Evolutionary conservation across 2,797 vertebrate genomes (phyloP).

Genomic region (Phaenicophaeus curvirostris): DNA sequence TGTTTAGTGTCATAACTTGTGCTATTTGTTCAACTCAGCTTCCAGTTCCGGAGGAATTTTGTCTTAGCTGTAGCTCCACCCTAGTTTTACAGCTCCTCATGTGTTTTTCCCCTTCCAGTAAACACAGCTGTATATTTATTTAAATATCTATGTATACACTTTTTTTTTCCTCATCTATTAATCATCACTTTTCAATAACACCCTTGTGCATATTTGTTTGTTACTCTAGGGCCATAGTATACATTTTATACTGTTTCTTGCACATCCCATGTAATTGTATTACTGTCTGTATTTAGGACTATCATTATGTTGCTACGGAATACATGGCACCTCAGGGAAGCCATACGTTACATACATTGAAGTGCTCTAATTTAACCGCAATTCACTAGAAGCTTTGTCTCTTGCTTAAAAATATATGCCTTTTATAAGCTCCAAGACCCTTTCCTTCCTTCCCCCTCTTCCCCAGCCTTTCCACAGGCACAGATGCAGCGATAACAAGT

Average conservation of each 20-base stretch:
- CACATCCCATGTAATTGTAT: background rate
- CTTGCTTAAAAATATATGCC: background rate
- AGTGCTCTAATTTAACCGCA: background rate
- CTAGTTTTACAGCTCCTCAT: background rate
- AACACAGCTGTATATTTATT: background rate
- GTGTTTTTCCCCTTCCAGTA: background rate
- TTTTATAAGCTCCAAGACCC: background rate
- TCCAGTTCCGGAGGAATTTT: background rate
- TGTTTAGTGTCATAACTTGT: accelerated
- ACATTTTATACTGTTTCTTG: background rate
- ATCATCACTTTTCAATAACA: background rate
- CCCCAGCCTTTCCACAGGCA: background rate
- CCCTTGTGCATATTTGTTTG: accelerated
- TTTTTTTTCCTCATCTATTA: background rate
- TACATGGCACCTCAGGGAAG: background rate
- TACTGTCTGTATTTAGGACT: background rate
- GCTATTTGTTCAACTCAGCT: background rate
- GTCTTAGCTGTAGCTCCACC: background rate
- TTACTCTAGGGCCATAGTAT: background rate
- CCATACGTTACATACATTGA: background rate
- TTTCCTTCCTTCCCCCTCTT: background rate
- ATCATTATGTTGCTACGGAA: background rate
- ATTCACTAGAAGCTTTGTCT: background rate
- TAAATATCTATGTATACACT: background rate
- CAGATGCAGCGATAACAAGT: background rate